Evolutionary conservation across 2,888 invertebrate genomes (phyloP), one percentile per base, ranked within the genome.

Genomic region (Microchrysa polita): DNA sequence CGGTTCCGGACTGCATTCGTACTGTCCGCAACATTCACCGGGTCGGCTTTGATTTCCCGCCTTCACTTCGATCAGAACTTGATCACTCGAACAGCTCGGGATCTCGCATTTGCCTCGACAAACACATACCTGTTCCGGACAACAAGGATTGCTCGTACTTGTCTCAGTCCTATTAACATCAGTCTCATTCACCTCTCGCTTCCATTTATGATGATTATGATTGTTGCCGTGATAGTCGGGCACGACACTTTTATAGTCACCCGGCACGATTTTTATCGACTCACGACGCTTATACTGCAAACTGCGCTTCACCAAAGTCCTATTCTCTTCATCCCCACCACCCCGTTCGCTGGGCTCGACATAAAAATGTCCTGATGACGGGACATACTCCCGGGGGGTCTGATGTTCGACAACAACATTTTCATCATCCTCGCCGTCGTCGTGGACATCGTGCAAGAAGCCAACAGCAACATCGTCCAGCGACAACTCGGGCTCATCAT

Each of bases 1-100:
- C 5, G 40, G 78, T 18, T 82, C 78, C 1, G 82, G 81, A 76
- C 86, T 86, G 74, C 85, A 83, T 34, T 82, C 79, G 78, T 84
- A 86, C 9, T 83, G 83, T 1, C 87, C 85, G 75, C 86, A 86
- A 77, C 88, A 87, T 77, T 85, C 86, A 22, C 82, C 83, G 0
- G 84, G 84, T 16, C 74, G 40, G 1, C 76, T 79, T 23, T 74
- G 77, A 22, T 69, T 22, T 1, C 81, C 82, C 7, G 67, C 27
- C 1, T 76, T 74, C 12, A 79, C 42, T 63, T 81, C 76, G 34
- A 81, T 74, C 1, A 81, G 78, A 12, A 82, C 79, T 72, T 77
- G 73, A 10, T 57, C 27, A 14, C 23, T 7, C 1, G 65, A 20
- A 14, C 65, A 60, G 20, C 42, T 16, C 9, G 72, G 71, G 55